These are phyloP conservation scores for Lasioglossum malachurum DNA, from an alignment of 2,888 invertebrate genomes.

Conservation along the genomic window DNA sequence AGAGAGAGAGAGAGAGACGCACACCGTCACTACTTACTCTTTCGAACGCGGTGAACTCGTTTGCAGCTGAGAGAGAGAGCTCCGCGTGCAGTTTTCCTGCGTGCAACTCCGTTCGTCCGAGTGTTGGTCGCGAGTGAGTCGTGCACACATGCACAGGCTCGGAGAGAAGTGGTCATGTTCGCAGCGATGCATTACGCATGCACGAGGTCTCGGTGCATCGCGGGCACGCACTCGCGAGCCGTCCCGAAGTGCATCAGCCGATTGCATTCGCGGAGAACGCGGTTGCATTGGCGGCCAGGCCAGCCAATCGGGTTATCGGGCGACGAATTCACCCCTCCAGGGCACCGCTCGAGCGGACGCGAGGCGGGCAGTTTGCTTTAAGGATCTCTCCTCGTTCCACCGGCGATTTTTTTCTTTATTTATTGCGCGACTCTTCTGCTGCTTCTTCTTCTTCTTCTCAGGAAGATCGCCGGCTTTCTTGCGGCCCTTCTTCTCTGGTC, in stretches of 20 bases:
- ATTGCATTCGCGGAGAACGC: slow-evolving; percentile 68
- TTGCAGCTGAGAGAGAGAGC: not conserved
- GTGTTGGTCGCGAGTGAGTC: not conserved
- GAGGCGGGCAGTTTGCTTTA: slow-evolving; percentile 77
- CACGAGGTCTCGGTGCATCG: slow-evolving; percentile 64
- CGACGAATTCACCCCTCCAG: slow-evolving; percentile 78
- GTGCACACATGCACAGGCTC: not conserved
- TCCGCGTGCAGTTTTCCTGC: not conserved
- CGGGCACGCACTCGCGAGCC: slow-evolving; percentile 60
- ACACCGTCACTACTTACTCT: not conserved
- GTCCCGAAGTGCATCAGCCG: slow-evolving; percentile 61
- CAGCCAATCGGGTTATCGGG: slow-evolving; percentile 80
- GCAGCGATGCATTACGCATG: slow-evolving; percentile 57
- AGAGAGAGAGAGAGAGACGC: not conserved
- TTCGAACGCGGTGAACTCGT: slow-evolving; percentile 28
- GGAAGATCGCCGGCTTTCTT: not conserved
- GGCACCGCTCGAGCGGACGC: slow-evolving; percentile 59
- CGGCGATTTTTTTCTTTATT: slow-evolving; percentile 33
- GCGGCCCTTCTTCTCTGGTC: not conserved
- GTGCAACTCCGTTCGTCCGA: not conserved
- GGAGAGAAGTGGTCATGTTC: not conserved
- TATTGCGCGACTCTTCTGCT: slow-evolving; percentile 30
- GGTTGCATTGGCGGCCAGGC: slow-evolving; percentile 79
- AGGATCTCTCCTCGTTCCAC: slow-evolving; percentile 73
- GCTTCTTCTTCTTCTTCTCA: slow-evolving; percentile 3